These are phyloP conservation scores for Orchesella cincta DNA, from an alignment of 1,140 invertebrate species.

Conservation along the genomic window DNA sequence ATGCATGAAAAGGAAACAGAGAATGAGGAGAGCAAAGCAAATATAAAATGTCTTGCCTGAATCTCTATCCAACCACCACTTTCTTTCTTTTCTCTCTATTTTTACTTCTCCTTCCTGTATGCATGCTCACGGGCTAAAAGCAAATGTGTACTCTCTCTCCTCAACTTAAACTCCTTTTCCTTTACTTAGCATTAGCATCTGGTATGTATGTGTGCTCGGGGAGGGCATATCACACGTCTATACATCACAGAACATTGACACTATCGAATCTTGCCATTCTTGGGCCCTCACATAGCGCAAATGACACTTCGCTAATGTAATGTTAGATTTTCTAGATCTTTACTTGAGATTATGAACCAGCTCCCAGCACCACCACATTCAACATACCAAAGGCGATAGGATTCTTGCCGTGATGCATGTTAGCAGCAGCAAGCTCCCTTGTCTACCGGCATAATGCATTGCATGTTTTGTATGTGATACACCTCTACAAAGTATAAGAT, in stretches of 20 bases:
- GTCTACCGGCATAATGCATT: neutral
- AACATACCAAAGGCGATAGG: constrained; percentile 1
- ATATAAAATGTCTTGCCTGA: constrained; percentile 10
- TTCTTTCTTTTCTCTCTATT: neutral
- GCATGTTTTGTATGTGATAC: no score
- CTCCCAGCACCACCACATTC: neutral
- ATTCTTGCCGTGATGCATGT: constrained; percentile 15
- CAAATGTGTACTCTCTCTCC: neutral
- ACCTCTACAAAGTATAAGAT: constrained; percentile 9
- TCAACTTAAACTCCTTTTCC: neutral
- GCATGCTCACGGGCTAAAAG: constrained; percentile 2
- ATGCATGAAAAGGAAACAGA: neutral
- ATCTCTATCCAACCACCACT: neutral
- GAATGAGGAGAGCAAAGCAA: neutral
- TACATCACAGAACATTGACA: constrained; percentile 52
- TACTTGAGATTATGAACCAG: constrained; percentile 34
- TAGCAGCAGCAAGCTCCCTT: neutral
- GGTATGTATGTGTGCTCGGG: constrained; percentile 34
- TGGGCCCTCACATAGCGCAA: constrained; percentile 45
- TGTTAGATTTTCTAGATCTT: constrained; percentile 49
- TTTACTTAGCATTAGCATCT: constrained; percentile 2
- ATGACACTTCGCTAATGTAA: constrained; percentile 52
- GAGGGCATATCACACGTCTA: constrained; percentile 48
- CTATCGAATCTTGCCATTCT: constrained; percentile 50
- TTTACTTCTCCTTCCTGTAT: neutral